Evolutionary conservation across 2,113 vertebrate genomes (phyloP), one percentile per base, ranked within the genome.

Genomic region (Salvator merianae): DNA sequence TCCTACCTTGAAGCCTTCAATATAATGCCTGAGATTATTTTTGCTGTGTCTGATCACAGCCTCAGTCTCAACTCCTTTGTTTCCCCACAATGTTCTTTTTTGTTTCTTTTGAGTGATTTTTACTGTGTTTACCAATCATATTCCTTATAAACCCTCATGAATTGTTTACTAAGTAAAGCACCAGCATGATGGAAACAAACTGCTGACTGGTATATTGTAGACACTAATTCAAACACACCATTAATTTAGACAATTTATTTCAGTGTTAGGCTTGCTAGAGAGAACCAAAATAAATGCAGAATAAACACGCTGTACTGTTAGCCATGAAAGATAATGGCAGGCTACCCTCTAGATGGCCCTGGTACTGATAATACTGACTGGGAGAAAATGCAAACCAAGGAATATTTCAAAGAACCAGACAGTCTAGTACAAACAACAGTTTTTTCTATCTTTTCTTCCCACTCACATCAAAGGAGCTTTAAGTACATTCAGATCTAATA

Each of bases 31-130:
- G n/a, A n/a, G n/a, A n/a, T n/a, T n/a, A n/a, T n/a, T n/a, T n/a
- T n/a, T n/a, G n/a, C n/a, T n/a, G n/a, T n/a, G n/a, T n/a, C n/a
- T n/a, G n/a, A n/a, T n/a, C n/a, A n/a, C n/a, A n/a, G n/a, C n/a
- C n/a, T n/a, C n/a, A n/a, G 14, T 24, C n/a, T 28, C 13, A 69
- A 30, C 36, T 34, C 30, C 50, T 88, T 72, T 86, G 74, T 36
- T 66, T 34, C 69, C 77, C 12, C 5, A 79, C 65, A 91, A 16
- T 93, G 91, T 89, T 88, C 88, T 85, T 70, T 87, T 90, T 95
- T 91, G 92, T 88, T 81, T 93, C 77, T 78, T 87, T 90, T 87
- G 81, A 92, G 50, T 16, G 83, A 93, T 83, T 92, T 68, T 82
- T 82, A 88, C 66, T 77, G 53, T 1, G 0, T 86, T 84, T 87